Conservation (phyloP, 1,140 invertebrate species). For the Lepidostoma basale region DNA sequence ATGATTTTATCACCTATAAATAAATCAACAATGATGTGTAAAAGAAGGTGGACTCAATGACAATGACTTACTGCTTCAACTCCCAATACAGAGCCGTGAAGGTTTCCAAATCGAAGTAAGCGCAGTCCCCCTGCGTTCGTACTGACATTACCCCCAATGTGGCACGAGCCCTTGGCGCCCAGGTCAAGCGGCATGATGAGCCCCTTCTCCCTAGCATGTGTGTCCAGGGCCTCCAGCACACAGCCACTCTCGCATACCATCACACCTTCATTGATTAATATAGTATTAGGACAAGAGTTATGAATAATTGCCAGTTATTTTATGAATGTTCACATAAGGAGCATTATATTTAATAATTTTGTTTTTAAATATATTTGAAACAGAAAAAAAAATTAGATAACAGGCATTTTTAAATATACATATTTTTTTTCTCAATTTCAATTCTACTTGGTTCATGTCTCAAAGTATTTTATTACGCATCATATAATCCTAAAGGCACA, state of each 20-base stretch:
- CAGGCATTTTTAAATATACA: too few species aligned
- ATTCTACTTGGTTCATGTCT: too few species aligned
- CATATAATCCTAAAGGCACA: too few species aligned
- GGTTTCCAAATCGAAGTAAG: slow-evolving; percentile 91
- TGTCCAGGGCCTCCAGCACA: slow-evolving; percentile 86
- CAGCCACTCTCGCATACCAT: slow-evolving; percentile 91
- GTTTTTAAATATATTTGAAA: too few species aligned
- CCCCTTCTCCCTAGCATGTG: slow-evolving; percentile 71
- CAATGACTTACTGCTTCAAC: slow-evolving; percentile 79
- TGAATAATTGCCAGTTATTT: too few species aligned
- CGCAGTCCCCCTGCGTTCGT: slow-evolving; percentile 97
- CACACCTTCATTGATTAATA: slow-evolving; percentile 64
- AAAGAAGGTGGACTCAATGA: not conserved
- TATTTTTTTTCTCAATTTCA: too few species aligned
- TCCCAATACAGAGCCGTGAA: slow-evolving; percentile 92
- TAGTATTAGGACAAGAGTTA: not conserved
- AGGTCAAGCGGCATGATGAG: slow-evolving; percentile 95
- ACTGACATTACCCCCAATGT: slow-evolving; percentile 96
- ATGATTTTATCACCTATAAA: too few species aligned
- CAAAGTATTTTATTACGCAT: too few species aligned
- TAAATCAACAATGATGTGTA: too few species aligned
- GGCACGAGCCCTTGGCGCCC: slow-evolving; percentile 95
- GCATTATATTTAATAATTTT: too few species aligned
- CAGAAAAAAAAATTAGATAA: too few species aligned
- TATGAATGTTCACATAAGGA: too few species aligned